Percentiles rank a stretch among this genome's conserved stretches.
These are phyloP conservation scores for Cephus runcator DNA, from an alignment of 2,888 invertebrate genomes.

Conservation along the genomic window DNA sequence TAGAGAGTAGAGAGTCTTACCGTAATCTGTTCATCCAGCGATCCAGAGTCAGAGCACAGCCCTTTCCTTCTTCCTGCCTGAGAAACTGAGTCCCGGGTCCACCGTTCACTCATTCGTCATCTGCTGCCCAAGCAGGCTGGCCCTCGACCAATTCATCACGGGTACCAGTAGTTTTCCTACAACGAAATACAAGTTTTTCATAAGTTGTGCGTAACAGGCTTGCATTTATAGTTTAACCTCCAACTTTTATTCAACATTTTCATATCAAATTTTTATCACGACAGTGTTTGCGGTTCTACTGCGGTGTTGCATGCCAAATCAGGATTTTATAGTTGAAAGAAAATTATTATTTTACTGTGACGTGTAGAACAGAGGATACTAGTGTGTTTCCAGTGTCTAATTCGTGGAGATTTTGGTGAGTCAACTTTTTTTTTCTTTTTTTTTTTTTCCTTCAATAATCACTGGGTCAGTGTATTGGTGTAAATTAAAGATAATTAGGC, in stretches of 20 bases:
- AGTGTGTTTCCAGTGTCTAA: background rate
- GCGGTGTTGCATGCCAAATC: background rate
- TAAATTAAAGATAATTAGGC: background rate
- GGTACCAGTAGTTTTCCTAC: background rate
- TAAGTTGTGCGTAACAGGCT: background rate
- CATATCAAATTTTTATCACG: background rate
- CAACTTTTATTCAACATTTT: background rate
- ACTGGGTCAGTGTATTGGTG: background rate
- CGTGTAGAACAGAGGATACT: background rate
- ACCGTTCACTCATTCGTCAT: slow-evolving; percentile 54
- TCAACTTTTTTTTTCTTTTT: background rate
- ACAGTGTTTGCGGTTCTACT: background rate
- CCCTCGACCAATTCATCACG: background rate
- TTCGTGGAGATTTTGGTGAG: background rate
- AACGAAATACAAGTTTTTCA: background rate
- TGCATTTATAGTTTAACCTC: background rate
- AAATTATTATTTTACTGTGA: background rate
- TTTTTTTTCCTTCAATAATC: background rate
- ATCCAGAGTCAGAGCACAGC: slow-evolving; percentile 10
- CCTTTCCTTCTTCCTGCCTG: slow-evolving; percentile 36
- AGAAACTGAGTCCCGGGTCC: slow-evolving; percentile 22
- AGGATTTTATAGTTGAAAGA: background rate
- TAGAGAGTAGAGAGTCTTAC: background rate
- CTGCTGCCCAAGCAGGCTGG: slow-evolving; percentile 45
- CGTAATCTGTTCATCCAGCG: background rate